A percentile compares a stretch with the other conserved stretches of the same genome.
Conservation (phyloP, 1,140 invertebrate species). For the Rhopalosiphum padi region DNA sequence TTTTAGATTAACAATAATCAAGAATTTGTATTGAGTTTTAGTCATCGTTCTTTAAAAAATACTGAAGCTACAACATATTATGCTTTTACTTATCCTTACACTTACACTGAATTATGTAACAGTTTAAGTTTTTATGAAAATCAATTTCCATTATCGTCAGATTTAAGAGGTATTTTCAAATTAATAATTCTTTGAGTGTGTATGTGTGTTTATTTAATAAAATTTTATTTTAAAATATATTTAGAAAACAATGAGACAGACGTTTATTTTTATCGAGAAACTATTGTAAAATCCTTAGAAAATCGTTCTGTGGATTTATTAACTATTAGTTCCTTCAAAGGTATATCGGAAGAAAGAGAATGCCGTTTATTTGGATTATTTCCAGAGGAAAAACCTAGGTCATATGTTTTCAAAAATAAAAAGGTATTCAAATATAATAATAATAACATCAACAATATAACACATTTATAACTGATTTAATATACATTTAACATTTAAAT, state of each 20-base stretch:
- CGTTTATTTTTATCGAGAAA: constrained; percentile 87
- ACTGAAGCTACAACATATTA: constrained; percentile 80
- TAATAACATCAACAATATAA: not conserved
- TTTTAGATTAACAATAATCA: constrained; percentile 40
- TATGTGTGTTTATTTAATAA: not conserved
- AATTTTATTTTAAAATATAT: constrained; percentile 2
- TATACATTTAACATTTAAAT: not conserved
- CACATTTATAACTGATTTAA: not conserved
- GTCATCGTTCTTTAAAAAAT: constrained; percentile 77
- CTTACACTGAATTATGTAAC: constrained; percentile 81
- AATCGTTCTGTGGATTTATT: constrained; percentile 83
- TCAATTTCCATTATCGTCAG: constrained; percentile 63
- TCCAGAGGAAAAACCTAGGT: constrained; percentile 73
- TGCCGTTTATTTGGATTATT: constrained; percentile 78
- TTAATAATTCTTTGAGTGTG: not conserved
- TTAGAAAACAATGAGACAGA: constrained; percentile 67
- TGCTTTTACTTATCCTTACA: constrained; percentile 92
- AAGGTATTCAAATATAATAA: constrained; percentile 67
- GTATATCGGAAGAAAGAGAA: constrained; percentile 76
- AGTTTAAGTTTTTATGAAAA: constrained; percentile 72
- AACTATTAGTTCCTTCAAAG: constrained; percentile 85
- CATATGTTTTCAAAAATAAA: constrained; percentile 77
- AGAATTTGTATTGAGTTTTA: constrained; percentile 76
- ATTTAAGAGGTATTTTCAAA: constrained; percentile 48
- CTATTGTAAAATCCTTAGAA: constrained; percentile 82